These are phyloP conservation scores for Helarctos malayanus DNA, from an alignment of 2,797 vertebrate genomes.

Conservation along the genomic window DNA sequence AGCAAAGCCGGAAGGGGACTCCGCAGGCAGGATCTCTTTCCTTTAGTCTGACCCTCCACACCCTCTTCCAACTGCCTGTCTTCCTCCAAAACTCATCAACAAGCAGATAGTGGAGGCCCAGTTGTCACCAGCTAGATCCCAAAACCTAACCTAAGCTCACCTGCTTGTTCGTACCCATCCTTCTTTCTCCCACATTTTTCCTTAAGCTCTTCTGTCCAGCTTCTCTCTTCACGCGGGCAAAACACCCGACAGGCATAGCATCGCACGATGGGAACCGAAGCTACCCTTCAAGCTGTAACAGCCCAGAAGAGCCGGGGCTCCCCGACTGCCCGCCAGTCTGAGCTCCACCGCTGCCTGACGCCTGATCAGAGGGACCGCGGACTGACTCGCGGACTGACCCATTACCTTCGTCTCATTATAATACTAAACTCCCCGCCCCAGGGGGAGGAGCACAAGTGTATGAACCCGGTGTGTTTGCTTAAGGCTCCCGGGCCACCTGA, in stretches of 20 bases:
- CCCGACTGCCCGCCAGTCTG: background rate
- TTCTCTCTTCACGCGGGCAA: background rate
- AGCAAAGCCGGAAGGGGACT: background rate
- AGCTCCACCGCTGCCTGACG: background rate
- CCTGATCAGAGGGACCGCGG: rapidly evolving
- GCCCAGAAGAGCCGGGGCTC: background rate
- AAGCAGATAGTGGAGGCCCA: background rate
- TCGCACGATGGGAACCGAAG: background rate
- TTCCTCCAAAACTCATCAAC: background rate
- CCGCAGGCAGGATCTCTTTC: background rate
- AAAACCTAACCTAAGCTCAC: background rate
- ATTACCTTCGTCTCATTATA: background rate
- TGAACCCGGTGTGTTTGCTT: background rate
- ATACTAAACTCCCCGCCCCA: background rate
- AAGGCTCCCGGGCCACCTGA: rapidly evolving
- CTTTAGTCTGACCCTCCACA: background rate
- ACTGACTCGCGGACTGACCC: background rate
- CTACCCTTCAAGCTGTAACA: background rate
- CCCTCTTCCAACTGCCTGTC: background rate
- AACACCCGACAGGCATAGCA: background rate
- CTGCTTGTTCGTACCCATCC: background rate
- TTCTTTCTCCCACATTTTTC: background rate
- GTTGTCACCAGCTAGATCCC: background rate
- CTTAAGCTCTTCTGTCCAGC: background rate
- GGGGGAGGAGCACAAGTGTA: background rate